Evolutionary conservation across 2,888 invertebrate genomes (phyloP).

Genomic region (Palloptera scutellata): DNA sequence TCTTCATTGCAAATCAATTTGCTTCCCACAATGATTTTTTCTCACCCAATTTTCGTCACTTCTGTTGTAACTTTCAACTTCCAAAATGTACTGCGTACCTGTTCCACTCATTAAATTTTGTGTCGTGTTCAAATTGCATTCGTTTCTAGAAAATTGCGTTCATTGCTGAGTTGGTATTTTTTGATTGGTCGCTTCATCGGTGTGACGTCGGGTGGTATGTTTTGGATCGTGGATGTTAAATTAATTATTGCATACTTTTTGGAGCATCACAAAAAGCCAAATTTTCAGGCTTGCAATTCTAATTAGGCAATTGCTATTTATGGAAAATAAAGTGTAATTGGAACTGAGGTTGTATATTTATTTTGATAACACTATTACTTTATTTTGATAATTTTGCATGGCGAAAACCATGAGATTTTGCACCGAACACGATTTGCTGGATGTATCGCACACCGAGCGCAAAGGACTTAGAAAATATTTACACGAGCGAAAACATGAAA

Average conservation of each 20-base stretch:
- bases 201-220: neutral
- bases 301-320: too few relatives aligned
- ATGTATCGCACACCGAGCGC: too few relatives aligned
- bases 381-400: too few relatives aligned
- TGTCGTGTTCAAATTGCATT: constrained; percentile 25
- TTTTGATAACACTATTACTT: too few relatives aligned
- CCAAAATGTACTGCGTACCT: neutral
- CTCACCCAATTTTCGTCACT: constrained; percentile 46
- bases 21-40: constrained; percentile 40
- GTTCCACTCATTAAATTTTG: neutral
- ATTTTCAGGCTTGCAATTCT: too few relatives aligned
- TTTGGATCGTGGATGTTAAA: neutral
- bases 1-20: constrained; percentile 47
- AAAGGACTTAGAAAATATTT: too few relatives aligned
- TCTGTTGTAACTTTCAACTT: neutral
- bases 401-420: neutral
- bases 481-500: too few relatives aligned
- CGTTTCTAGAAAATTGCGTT: constrained; percentile 9
- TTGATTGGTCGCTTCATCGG: constrained; percentile 29
- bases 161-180: constrained; percentile 27
- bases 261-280: too few relatives aligned
- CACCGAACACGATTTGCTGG: too few relatives aligned
- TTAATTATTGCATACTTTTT: too few relatives aligned
- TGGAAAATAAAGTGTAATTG: too few relatives aligned
- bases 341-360: too few relatives aligned